These are phyloP conservation scores for Probosciger aterrimus DNA, from an alignment of 2,113 vertebrate species.

Conservation along the genomic window DNA sequence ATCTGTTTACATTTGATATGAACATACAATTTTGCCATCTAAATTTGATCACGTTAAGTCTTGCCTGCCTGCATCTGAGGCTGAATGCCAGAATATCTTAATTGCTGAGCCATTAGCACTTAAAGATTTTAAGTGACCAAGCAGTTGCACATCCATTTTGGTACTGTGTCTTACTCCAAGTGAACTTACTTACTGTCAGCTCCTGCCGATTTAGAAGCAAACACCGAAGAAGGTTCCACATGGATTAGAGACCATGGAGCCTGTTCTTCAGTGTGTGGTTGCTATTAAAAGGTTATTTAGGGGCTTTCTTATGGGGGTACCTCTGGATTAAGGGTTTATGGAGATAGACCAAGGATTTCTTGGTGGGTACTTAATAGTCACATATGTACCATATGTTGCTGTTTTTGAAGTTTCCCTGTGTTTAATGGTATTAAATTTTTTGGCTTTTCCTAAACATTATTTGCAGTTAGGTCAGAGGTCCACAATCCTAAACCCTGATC, in stretches of 20 bases:
- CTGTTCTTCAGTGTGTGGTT: neutral
- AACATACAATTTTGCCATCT: neutral
- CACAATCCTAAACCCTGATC: neutral
- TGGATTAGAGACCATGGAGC: neutral
- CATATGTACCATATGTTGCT: constrained; percentile 24
- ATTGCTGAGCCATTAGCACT: neutral
- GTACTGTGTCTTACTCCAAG: neutral
- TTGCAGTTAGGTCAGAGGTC: neutral
- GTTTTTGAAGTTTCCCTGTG: constrained; percentile 28
- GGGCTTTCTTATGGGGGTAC: neutral
- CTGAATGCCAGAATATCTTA: neutral
- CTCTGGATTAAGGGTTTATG: constrained; percentile 48
- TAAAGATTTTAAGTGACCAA: neutral
- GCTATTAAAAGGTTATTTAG: constrained; percentile 32
- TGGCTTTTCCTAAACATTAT: neutral
- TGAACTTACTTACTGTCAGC: neutral
- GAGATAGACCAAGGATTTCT: constrained; percentile 13
- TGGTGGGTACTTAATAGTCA: neutral
- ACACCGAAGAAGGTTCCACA: neutral
- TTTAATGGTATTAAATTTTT: neutral
- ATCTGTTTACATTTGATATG: neutral
- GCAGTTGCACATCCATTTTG: neutral
- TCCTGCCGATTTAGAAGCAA: neutral
- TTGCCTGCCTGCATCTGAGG: neutral
- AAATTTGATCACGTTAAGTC: neutral